Base-by-base conservation (phyloP, 2,888 invertebrate genomes). In the Thecophora atra region DNA sequence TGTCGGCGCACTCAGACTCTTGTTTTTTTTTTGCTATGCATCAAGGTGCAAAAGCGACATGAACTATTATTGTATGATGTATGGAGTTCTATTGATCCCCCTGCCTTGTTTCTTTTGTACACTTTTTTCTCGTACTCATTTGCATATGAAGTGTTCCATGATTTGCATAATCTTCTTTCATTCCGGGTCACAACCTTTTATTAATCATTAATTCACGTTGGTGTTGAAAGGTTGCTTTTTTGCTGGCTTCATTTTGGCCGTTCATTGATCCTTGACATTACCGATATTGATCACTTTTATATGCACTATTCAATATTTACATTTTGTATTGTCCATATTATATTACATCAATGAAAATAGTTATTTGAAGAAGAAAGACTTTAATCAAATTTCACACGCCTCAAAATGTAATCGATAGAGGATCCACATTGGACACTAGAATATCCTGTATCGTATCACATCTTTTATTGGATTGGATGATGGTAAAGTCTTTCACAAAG, bases 31-130 rank as follows among this genome's bases (percentile, higher is more conserved):
- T n/a, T n/a, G n/a, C n/a, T n/a, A 37, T 62, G 70, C 72, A 73
- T 65, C 70, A 80, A 81, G 81, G 81, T 82, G 81, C 81, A 80
- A 81, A 79, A 77, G 76, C 77, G 37, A 37, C 37, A 2, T 37
- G 37, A 47, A 47, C 17, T 17, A 47, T n/a, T 6, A 17, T 47
- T 47, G 3, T 47, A 47, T 4, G n/a, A 47, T 17, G 15, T n/a
- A 47, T n/a, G n/a, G 15, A 28, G 11, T 21, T 64, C 26, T 5
- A 17, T 37, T 63, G 63, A 6, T n/a, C 21, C n/a, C 63, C 17
- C 19, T 11, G 11, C 17, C 42, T n/a, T 15, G 3, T 28, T 30
- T 17, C 17, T 11, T 44, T 44, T 24, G 47, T 17, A 11, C 13
- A 47, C 1, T 47, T 47, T 65, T 67, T 28, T 51, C 13, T 28